Conservation (phyloP, 2,797 vertebrate genomes). For the Falco biarmicus region DNA sequence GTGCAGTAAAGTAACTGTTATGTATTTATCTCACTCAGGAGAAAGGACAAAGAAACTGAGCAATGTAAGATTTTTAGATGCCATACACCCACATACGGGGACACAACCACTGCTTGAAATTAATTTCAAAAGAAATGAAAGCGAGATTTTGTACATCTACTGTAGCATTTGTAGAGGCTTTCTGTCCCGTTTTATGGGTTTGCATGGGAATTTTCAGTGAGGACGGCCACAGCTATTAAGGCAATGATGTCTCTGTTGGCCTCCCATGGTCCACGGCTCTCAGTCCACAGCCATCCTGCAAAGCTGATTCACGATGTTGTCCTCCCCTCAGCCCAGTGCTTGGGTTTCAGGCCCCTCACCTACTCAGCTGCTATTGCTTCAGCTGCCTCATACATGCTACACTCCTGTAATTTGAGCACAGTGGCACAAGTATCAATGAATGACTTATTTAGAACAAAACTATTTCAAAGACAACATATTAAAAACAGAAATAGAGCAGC, state of each 20-base stretch:
- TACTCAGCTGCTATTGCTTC: neutral
- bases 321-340: neutral
- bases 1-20: neutral
- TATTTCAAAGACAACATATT: neutral
- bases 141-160: neutral
- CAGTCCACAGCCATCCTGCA: rapidly evolving
- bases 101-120: rapidly evolving
- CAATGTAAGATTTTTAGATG: neutral
- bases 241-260: neutral
- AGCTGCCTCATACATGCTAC: neutral
- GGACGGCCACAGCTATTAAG: neutral
- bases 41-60: neutral
- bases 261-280: neutral
- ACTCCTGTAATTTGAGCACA: neutral
- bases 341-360: neutral
- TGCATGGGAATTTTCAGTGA: rapidly evolving
- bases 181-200: neutral
- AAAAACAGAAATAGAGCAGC: neutral
- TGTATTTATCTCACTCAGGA: neutral
- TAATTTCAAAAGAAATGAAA: neutral
- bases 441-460: neutral
- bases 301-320: neutral
- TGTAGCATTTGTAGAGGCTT: neutral
- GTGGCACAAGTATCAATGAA: neutral
- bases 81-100: neutral